phyloP scores from a whole-genome alignment of 2,113 vertebrate genomes.

The Elanus axillaris region DNA sequence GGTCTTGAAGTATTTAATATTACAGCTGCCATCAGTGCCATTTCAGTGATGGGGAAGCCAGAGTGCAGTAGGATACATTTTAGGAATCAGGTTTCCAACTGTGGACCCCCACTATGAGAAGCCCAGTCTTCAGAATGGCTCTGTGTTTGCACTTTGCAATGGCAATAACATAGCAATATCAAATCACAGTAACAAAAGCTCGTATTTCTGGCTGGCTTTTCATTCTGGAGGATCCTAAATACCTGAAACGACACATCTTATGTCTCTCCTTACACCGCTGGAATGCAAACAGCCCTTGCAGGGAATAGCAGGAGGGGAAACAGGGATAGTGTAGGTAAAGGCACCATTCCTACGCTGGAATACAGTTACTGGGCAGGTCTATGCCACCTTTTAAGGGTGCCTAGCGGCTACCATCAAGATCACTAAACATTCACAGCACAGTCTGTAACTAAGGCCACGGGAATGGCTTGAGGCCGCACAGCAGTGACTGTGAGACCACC shows the following conservation, averaged over 20 bases:
- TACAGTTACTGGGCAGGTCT: neutral
- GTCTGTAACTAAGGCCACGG: neutral
- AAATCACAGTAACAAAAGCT: neutral
- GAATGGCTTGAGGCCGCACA: neutral
- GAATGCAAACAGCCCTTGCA: neutral
- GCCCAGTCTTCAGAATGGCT: neutral
- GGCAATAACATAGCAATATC: neutral
- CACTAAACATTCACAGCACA: neutral
- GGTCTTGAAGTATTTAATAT: neutral
- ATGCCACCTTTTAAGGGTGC: neutral
- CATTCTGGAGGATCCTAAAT: neutral
- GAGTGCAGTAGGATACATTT: neutral
- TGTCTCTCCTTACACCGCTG: neutral
- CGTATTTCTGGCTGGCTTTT: neutral
- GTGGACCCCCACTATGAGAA: neutral
- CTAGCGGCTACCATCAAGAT: neutral
- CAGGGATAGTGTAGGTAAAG: neutral
- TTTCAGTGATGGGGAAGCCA: neutral
- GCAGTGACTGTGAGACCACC: neutral
- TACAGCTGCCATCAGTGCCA: neutral
- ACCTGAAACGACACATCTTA: neutral
- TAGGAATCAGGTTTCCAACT: neutral
- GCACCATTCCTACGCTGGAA: fast-evolving
- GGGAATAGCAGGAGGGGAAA: neutral
- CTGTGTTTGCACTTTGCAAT: neutral